Conservation (phyloP, 2,888 invertebrate genomes). For the Smittia sp. region DNA sequence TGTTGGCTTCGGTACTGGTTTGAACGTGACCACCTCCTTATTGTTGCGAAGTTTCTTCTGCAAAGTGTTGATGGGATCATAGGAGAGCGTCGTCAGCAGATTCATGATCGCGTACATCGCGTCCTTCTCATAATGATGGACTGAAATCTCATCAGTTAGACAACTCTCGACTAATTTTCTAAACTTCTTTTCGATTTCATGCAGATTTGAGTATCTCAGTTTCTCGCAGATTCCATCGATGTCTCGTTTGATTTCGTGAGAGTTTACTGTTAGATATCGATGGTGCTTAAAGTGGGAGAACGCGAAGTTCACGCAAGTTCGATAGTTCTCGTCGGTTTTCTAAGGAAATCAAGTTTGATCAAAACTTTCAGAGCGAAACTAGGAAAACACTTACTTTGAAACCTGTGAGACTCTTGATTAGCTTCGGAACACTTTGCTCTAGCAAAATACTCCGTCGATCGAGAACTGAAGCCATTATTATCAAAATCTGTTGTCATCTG, state of each 20-base stretch:
- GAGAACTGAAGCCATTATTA: slow-evolving; percentile 40
- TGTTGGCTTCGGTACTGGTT: not conserved
- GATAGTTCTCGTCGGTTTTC: slow-evolving; percentile 52
- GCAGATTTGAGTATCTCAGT: slow-evolving; percentile 54
- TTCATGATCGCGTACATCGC: slow-evolving; percentile 56
- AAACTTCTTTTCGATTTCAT: slow-evolving; percentile 53
- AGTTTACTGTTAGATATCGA: slow-evolving; percentile 53
- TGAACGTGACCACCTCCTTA: not conserved
- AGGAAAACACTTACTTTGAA: slow-evolving; percentile 45
- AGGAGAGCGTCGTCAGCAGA: slow-evolving; percentile 53
- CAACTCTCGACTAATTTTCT: slow-evolving; percentile 49
- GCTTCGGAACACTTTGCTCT: slow-evolving; percentile 46
- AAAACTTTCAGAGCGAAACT: not conserved
- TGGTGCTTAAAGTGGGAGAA: slow-evolving; percentile 54
- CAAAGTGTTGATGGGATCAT: slow-evolving; percentile 49
- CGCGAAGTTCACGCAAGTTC: slow-evolving; percentile 50
- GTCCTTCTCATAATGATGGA: slow-evolving; percentile 51
- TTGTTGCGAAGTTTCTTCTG: not conserved
- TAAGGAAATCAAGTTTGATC: not conserved
- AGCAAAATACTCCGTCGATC: slow-evolving; percentile 46
- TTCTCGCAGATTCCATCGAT: slow-evolving; percentile 55
- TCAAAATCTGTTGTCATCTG: not conserved
- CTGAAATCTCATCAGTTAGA: slow-evolving; percentile 47
- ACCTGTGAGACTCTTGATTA: slow-evolving; percentile 47
- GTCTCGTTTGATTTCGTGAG: slow-evolving; percentile 53